Conservation (phyloP, 1,140 invertebrate species). For the Ips typographus region DNA sequence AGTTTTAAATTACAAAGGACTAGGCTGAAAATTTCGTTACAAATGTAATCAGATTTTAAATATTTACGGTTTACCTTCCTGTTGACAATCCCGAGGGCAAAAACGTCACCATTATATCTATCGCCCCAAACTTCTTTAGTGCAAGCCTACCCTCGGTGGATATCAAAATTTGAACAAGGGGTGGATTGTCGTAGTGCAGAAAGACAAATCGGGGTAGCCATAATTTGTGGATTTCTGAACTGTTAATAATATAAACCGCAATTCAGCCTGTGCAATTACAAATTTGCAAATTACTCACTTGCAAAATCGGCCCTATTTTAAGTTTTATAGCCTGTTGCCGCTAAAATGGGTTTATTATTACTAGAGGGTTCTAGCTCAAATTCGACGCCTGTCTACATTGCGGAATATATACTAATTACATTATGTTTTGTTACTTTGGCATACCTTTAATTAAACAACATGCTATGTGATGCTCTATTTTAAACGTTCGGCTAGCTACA, state of each 20-base stretch:
- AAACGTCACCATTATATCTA: slow-evolving; percentile 2
- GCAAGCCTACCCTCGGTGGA: neutral
- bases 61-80: slow-evolving; percentile 3
- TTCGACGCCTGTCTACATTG: neutral
- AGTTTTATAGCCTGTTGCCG: slow-evolving; percentile 3
- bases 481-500: no score
- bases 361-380: neutral
- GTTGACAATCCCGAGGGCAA: slow-evolving; percentile 1
- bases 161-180: no score
- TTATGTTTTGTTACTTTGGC: no score
- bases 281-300: slow-evolving; percentile 9
- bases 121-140: slow-evolving; percentile 7
- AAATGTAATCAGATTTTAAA: slow-evolving; percentile 10
- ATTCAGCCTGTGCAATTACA: slow-evolving; percentile 6
- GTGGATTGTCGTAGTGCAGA: neutral
- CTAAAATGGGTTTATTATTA: slow-evolving; percentile 9
- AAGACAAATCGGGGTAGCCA: neutral
- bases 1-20: neutral
- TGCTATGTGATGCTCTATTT: no score
- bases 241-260: slow-evolving; percentile 8
- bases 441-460: no score
- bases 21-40: slow-evolving; percentile 5
- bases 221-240: slow-evolving; percentile 2
- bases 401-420: neutral
- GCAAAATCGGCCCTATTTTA: neutral